These are phyloP conservation scores for Stegostoma tigrinum DNA, from an alignment of 2,113 vertebrate species.

Conservation along the genomic window DNA sequence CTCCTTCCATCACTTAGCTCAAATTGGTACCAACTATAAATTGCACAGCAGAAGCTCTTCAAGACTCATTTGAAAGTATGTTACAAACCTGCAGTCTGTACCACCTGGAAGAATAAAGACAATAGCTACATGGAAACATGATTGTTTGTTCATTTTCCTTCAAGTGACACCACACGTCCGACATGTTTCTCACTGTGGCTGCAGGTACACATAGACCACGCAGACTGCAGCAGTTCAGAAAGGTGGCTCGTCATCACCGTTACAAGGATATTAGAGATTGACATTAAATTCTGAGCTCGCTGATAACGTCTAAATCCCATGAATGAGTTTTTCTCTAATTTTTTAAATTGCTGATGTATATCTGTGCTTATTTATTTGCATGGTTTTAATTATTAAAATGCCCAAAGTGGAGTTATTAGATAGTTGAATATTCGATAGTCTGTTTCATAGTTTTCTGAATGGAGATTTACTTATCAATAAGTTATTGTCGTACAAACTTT, in stretches of 20 bases:
- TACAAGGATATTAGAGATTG: not conserved
- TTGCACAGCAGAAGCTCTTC: too few species aligned
- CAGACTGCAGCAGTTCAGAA: not conserved
- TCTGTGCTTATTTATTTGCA: not conserved
- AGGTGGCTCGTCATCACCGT: not conserved
- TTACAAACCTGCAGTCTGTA: too few species aligned
- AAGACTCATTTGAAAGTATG: too few species aligned
- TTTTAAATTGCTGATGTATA: not conserved
- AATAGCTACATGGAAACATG: not conserved
- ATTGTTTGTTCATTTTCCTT: not conserved
- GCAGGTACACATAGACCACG: not conserved
- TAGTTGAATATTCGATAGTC: not conserved
- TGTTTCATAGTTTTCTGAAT: not conserved
- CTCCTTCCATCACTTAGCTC: too few species aligned
- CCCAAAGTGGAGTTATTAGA: not conserved
- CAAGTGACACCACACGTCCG: not conserved
- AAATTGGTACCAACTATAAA: too few species aligned
- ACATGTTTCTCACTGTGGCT: not conserved
- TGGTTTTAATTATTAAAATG: not conserved
- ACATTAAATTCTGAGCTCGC: not conserved
- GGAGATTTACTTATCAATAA: not conserved
- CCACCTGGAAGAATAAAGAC: too few species aligned
- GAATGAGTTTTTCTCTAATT: not conserved
- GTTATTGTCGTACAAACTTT: not conserved
- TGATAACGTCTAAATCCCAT: not conserved